Base-by-base conservation (phyloP, 2,797 vertebrate species). In the Lagocephalus sceleratus region DNA sequence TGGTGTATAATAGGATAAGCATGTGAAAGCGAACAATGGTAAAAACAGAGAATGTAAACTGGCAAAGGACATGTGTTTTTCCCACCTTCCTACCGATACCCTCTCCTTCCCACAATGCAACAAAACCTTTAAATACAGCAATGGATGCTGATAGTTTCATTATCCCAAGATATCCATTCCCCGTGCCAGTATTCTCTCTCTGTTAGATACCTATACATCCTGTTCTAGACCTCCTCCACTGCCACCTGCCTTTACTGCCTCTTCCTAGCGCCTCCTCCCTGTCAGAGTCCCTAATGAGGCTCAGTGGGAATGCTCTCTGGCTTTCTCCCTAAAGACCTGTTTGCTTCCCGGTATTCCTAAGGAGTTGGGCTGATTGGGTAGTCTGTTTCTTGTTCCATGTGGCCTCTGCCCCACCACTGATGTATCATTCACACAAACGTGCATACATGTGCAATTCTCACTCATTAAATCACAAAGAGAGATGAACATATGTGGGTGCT, bases 201-300 rank as follows among this genome's bases (percentile, higher is more conserved):
- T 53, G 51, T 47, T 59, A 63, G 43, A 77, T 74, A 75, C 75
- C 81, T 63, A 60, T 47, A 68, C 49, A 50, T 70, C 61, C 65
- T 59, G 43, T 42, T 67, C 68, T 41, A 54, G 47, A 51, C 62
- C 51, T 71, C 72, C 68, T 68, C 74, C 60, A 20, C 52, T 52
- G 16, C 75, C 78, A 76, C 74, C 71, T 76, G 75, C 75, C 78
- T 73, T 29, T 14, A 8, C 54, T 57, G 39, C 68, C 65, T 53
- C 65, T 44, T 69, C 62, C 63, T 68, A 22, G 5, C 60, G 54
- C 56, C 63, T 72, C 68, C 60, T 66, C 71, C 10, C 55, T 61
- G 69, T 71, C 69, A 64, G 57, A 78, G 71, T 68, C 72, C 78
- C 58, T 90, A 89, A 90, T 87, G 85, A 89, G 85, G 84, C 87